Evolutionary conservation across 1,140 invertebrate genomes (phyloP), one percentile per base, ranked within the genome.

Genomic region (Drosophila eugracilis): DNA sequence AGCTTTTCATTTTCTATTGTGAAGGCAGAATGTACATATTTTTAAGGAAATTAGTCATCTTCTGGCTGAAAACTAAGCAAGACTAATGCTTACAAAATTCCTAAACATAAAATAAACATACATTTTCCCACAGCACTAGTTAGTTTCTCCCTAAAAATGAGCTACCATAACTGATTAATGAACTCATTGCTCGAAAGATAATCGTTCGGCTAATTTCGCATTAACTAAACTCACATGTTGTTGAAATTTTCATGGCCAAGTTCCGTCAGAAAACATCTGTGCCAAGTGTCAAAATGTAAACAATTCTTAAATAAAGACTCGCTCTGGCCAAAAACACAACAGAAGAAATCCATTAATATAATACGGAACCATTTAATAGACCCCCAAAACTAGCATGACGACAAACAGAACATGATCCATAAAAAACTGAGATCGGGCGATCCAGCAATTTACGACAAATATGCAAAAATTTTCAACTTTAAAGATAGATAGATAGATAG

Each of bases 391-490:
- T 42, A 59, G 54, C 37, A 45, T 32, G 67, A 72, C 60, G 37
- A 65, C 55, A 50, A 72, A 50, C 45, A 37, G 48, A 73, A 59
- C 45, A 71, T 47, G 48, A 62, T 45, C 47, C 32, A 52, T 52
- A 50, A 72, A 50, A 72, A 50, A 62, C 21, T 14, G 22, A 45
- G 45, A 71, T 48, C 67, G 24, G 54, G 49, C 39, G 19, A 39
- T 32, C 42, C 53, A 45, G 30, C 57, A 72, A 72, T 63, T 63
- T 73, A 73, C 59, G 58, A 54, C 70, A 63, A 63, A 74, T 75
- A 75, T 75, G 71, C 72, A 75, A 75, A 75, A 75, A 32, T n/a
- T n/a, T n/a, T n/a, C n/a, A n/a, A n/a, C n/a, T 50, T 65, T 66
- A 34, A 65, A 65, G 49, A 55, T 74, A 39, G 19, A 37, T n/a